Conservation (phyloP, 2,113 vertebrate species). For the Budorcas taxicolor region DNA sequence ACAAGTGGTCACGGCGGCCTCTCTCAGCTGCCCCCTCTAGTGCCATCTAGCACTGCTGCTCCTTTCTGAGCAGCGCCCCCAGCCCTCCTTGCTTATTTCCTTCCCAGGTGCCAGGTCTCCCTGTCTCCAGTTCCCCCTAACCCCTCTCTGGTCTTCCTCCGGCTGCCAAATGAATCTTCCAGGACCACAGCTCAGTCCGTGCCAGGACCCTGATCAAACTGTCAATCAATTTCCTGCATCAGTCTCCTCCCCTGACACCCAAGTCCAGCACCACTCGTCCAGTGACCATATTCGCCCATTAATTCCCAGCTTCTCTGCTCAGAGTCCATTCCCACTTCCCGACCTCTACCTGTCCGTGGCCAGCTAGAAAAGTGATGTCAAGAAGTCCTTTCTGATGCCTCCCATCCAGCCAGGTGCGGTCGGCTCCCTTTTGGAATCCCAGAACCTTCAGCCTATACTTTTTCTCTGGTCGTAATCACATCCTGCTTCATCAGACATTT, state of each 20-base stretch:
- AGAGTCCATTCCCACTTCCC: not conserved
- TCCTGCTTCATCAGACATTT: not conserved
- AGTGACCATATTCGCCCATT: not conserved
- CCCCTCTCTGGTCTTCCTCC: not conserved
- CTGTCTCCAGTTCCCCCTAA: not conserved
- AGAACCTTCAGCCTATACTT: not conserved
- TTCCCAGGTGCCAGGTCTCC: not conserved
- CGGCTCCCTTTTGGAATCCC: not conserved
- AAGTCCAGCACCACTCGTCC: not conserved
- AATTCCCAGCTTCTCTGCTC: not conserved
- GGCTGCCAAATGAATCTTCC: not conserved
- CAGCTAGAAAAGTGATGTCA: not conserved
- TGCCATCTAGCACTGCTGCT: not conserved
- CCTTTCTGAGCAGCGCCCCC: not conserved
- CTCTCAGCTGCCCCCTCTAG: fast-evolving
- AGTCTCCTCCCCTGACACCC: fast-evolving
- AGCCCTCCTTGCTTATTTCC: not conserved
- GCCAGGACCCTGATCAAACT: not conserved
- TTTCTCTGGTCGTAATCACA: not conserved
- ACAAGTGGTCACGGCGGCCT: not conserved
- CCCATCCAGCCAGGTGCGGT: not conserved
- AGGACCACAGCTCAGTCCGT: fast-evolving
- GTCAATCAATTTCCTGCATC: not conserved
- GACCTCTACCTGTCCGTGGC: not conserved
- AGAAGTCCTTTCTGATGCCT: not conserved